A percentile compares a stretch with the other conserved stretches of the same genome.
Evolutionary conservation across 2,888 invertebrate species (phyloP).

Genomic region (Panzeria rudis): DNA sequence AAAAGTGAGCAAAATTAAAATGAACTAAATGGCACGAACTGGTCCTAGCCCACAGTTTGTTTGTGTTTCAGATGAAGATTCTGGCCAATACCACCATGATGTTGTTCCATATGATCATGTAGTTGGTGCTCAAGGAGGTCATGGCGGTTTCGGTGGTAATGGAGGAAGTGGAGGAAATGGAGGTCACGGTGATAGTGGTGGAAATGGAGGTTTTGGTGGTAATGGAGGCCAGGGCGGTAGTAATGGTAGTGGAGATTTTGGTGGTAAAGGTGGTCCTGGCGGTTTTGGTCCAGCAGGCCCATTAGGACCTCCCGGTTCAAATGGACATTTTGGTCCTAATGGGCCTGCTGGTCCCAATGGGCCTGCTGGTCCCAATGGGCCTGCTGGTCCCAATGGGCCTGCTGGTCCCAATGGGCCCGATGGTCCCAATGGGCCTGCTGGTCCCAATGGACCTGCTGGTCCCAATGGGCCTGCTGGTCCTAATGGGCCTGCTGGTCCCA

Average conservation of each 20-base stretch:
- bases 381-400: constrained; percentile 83
- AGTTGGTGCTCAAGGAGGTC: constrained; percentile 74
- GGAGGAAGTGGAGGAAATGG: constrained; percentile 68
- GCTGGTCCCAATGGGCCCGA: constrained; percentile 80
- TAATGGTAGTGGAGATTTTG: constrained; percentile 64
- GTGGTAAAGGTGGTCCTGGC: constrained; percentile 17
- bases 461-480: constrained; percentile 75
- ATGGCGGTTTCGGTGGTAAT: constrained; percentile 66
- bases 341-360: constrained; percentile 68
- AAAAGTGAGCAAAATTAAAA: constrained; percentile 65
- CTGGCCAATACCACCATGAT: constrained; percentile 73
- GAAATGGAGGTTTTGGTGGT: constrained; percentile 64
- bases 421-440: constrained; percentile 75
- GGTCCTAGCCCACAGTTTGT: constrained; percentile 62
- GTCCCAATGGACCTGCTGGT: constrained; percentile 81
- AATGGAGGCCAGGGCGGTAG: constrained; percentile 68
- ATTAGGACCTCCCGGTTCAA: constrained; percentile 77
- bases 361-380: constrained; percentile 81
- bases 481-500: constrained; percentile 72
- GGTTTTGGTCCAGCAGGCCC: constrained; percentile 83
- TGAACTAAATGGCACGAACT: constrained; percentile 37
- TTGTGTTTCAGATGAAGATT: constrained; percentile 79
- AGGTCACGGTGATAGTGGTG: constrained; percentile 69
- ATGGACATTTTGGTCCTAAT: neutral
- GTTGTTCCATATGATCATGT: constrained; percentile 66